Evolutionary conservation across 2,888 invertebrate species (phyloP), one percentile per base, ranked within the genome.

Genomic region (Cyclophora albipunctata): DNA sequence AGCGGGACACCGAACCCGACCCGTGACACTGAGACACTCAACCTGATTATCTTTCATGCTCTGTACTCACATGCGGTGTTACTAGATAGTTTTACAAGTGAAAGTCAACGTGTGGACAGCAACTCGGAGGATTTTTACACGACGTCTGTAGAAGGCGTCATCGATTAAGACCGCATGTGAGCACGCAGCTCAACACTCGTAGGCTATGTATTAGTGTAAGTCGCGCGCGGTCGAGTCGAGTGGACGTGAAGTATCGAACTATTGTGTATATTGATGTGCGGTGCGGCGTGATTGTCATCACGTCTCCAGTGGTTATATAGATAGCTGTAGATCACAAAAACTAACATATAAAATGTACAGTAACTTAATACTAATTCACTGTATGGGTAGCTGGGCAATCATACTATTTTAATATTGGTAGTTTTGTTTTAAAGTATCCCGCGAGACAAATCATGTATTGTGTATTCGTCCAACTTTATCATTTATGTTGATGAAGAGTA

Each of bases 301-400:
- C 66, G 66, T 64, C 20, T 67, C 58, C 66, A 73, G 78, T 75
- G 81, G 76, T 75, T 75, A 74, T 67, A 70, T 67, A 64, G 69
- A 73, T 82, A 80, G 80, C 72, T 69, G 74, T 84, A 84, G 84
- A 71, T 71, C 73, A 78, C 80, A 75, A 76, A 69, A 74, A 69
- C 73, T 80, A 75, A 82, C 75, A 61, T 75, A 67, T 78, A 73
- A 76, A 77, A 68, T 84, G 84, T 85, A 84, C 86, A 85, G 84
- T 85, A 84, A 82, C 71, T 75, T 78, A 78, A 78, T 81, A 86
- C 84, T 84, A 84, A 86, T 83, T 82, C 84, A 82, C 82, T 82
- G 75, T 81, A 79, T 83, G 83, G 86, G 86, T 86, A 86, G 86
- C 83, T 85, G 86, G 86, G 84, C 85, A 85, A 86, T 84, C 84